Base-by-base conservation (phyloP, 2,797 vertebrate genomes). In the Gephyroberyx darwinii region DNA sequence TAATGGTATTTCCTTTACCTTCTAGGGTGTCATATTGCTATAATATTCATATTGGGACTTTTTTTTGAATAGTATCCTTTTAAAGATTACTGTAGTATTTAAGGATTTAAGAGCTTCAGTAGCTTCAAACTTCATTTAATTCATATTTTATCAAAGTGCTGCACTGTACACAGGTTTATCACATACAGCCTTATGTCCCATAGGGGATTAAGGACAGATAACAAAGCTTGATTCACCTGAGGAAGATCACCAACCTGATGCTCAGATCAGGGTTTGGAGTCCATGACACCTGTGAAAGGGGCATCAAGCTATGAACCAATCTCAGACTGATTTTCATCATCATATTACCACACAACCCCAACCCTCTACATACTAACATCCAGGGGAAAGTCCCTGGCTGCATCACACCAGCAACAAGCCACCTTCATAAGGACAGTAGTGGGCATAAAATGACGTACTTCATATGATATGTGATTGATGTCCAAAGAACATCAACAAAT, bases 381-480 rank as follows among this genome's bases (percentile, higher is more conserved):
- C 37, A 6, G 10, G 78, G 82, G 85, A 77, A 62, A 83, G 73
- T 19, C 83, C 83, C 68, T 39, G n/a, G n/a, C n/a, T n/a, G n/a
- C n/a, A n/a, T n/a, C n/a, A n/a, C n/a, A n/a, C n/a, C n/a, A 35
- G 33, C 5, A 8, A 35, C 33, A 35, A 14, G 4, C 26, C 33
- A 67, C 1, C 33, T 65, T 54, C 3, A 45, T 43, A 65, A 17
- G 35, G 39, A 47, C 14, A 59, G 22, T 1, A 4, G 14, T 47
- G 10, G 14, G 37, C 19, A 65, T 13, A 12, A 5, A 9, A 26
- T 52, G 5, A 19, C 26, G 26, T 26, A 26, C 26, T 26, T 26
- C 2, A 26, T 26, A 4, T 54, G 16, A 10, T n/a, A n/a, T 17
- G n/a, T 10, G 30, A 26, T 9, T 2, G 2, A 26, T 3, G 6